phyloP scores from a whole-genome alignment of 2,888 invertebrate species.

The Chloroclystis v-ata region DNA sequence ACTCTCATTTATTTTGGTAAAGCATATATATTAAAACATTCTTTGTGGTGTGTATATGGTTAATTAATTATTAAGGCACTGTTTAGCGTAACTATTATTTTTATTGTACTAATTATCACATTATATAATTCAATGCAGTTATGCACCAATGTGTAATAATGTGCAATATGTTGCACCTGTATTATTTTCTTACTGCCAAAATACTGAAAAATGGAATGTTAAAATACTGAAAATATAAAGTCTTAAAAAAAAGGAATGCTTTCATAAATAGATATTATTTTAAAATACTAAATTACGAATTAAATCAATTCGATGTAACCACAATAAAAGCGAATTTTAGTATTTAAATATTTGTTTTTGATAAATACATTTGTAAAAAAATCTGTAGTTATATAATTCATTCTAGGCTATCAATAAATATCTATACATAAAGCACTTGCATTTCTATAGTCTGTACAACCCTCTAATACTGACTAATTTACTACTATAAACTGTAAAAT shows the following conservation, averaged over 20 bases:
- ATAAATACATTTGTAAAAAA: no score
- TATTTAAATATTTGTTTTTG: no score
- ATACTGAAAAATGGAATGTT: slow-evolving; percentile 45
- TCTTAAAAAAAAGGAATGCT: slow-evolving; percentile 20
- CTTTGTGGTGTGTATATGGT: slow-evolving; percentile 37
- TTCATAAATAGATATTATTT: neutral
- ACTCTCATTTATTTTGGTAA: slow-evolving; percentile 40
- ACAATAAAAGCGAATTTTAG: no score
- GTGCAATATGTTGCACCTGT: no score
- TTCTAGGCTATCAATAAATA: neutral
- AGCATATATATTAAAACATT: slow-evolving; percentile 39
- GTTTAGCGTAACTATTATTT: slow-evolving; percentile 12
- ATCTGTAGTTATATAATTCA: no score
- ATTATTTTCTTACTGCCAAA: no score
- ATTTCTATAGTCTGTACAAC: slow-evolving; percentile 6
- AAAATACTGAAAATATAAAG: slow-evolving; percentile 39
- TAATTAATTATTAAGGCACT: slow-evolving; percentile 34
- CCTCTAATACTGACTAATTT: slow-evolving; percentile 15
- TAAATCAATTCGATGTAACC: neutral
- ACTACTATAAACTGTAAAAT: no score
- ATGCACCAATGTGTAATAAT: no score
- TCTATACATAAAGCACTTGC: neutral
- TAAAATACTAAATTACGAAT: neutral
- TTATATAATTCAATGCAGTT: slow-evolving; percentile 2
- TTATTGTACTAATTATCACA: slow-evolving; percentile 24